A percentile compares a stretch with the other conserved stretches of the same genome.
These are phyloP conservation scores for Aspidiotus destructor DNA, from an alignment of 2,888 invertebrate genomes.

Conservation along the genomic window DNA sequence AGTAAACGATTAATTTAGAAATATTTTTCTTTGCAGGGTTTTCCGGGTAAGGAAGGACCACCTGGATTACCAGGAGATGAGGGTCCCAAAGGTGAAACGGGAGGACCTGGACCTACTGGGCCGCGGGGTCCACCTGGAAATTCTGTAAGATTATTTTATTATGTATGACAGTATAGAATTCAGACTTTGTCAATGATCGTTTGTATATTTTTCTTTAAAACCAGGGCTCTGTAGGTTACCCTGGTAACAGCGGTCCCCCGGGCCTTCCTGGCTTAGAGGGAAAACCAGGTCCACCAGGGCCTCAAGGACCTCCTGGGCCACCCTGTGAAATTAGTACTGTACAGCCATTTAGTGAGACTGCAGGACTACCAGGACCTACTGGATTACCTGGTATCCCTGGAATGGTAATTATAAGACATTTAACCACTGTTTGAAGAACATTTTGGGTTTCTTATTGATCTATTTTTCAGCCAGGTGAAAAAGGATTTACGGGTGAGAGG, in stretches of 20 bases:
- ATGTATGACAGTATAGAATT: background rate
- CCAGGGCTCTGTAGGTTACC: conserved; percentile 19
- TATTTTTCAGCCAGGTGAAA: conserved; percentile 23
- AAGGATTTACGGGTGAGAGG: conserved; percentile 19
- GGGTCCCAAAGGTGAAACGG: conserved; percentile 17
- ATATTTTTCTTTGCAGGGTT: no score
- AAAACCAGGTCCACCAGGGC: conserved; percentile 17
- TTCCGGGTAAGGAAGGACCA: background rate
- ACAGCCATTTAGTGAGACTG: background rate
- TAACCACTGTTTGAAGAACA: background rate
- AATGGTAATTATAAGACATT: conserved; percentile 6
- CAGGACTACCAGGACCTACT: conserved; percentile 16
- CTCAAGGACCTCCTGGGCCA: conserved; percentile 18
- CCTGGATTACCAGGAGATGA: conserved; percentile 3
- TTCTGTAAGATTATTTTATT: conserved; percentile 3
- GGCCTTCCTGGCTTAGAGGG: conserved; percentile 24
- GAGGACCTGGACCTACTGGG: conserved; percentile 17
- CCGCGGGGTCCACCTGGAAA: conserved; percentile 19
- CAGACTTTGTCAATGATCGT: background rate
- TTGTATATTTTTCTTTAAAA: background rate
- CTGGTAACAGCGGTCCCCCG: conserved; percentile 17
- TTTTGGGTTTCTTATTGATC: background rate
- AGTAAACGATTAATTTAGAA: no score
- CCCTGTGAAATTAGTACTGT: conserved; percentile 13
- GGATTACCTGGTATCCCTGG: conserved; percentile 20